Percentiles rank a stretch among this genome's conserved stretches.
Evolutionary conservation across 2,113 vertebrate genomes (phyloP).

Genomic region (Cyprinodon tularosa): DNA sequence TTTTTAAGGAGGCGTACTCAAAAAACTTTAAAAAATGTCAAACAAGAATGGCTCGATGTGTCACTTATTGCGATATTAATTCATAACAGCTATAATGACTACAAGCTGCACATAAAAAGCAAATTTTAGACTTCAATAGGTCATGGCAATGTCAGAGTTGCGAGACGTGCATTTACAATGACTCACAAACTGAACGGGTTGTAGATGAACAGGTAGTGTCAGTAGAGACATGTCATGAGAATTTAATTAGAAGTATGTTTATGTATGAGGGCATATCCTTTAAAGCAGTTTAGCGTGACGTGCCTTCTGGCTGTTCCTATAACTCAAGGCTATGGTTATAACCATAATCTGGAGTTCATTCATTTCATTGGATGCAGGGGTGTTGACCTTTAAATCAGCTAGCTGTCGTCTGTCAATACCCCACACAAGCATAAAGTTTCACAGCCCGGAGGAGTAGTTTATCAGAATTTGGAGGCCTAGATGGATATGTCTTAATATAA

Average conservation of each 20-base stretch:
- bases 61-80: not conserved
- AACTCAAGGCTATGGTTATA: not conserved
- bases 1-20: too few relatives aligned
- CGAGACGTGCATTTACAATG: not conserved
- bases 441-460: not conserved
- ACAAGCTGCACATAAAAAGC: not conserved
- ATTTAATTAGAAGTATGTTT: not conserved
- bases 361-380: not conserved
- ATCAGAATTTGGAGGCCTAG: not conserved
- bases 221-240: not conserved
- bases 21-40: too few relatives aligned
- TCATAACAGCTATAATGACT: not conserved
- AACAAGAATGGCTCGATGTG: not conserved
- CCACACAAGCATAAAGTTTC: not conserved
- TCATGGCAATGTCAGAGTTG: not conserved
- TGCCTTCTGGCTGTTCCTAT: not conserved
- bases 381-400: constrained; percentile 1
- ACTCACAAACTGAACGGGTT: not conserved
- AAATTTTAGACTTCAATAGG: not conserved
- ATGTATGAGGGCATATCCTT: not conserved
- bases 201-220: not conserved
- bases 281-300: not conserved
- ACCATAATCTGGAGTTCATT: not conserved
- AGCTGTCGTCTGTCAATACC: not conserved
- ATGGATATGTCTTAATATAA: not conserved